phyloP scores from a whole-genome alignment of 2,797 vertebrate genomes.

The Pelobates cultripes region DNA sequence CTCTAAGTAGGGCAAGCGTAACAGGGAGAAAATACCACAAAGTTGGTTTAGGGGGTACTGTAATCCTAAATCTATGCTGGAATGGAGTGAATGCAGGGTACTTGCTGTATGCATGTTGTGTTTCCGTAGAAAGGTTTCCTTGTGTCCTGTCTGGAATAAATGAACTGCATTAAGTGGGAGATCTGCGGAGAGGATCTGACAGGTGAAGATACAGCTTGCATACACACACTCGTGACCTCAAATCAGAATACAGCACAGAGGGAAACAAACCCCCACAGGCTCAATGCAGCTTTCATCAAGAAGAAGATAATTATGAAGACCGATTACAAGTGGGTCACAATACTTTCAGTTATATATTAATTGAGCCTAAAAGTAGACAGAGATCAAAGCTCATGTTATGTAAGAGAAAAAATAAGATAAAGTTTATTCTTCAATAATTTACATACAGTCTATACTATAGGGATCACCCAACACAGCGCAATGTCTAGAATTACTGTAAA shows the following conservation, averaged over 20 bases:
- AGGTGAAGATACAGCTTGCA: slow-evolving; percentile 14
- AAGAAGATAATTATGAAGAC: slow-evolving; percentile 32
- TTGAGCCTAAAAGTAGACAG: slow-evolving; percentile 49
- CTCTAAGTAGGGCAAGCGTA: too few species aligned
- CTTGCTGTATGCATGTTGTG: slow-evolving; percentile 20
- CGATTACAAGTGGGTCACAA: slow-evolving; percentile 49
- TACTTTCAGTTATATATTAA: slow-evolving; percentile 43
- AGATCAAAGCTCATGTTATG: slow-evolving; percentile 48
- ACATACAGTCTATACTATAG: slow-evolving; percentile 28
- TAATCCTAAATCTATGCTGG: neutral
- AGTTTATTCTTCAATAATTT: slow-evolving; percentile 23
- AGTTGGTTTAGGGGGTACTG: neutral
- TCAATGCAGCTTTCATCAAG: slow-evolving; percentile 32
- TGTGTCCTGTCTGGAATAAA: slow-evolving; percentile 32
- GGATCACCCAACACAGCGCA: neutral
- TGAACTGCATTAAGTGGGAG: slow-evolving; percentile 12
- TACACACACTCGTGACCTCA: slow-evolving; percentile 19
- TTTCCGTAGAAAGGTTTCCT: slow-evolving; percentile 24
- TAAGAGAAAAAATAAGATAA: neutral
- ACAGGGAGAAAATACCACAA: neutral
- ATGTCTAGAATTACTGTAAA: neutral
- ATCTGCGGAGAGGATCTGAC: slow-evolving; percentile 27
- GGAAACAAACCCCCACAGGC: slow-evolving; percentile 32
- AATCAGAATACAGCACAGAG: slow-evolving; percentile 19
- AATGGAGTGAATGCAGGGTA: slow-evolving; percentile 2